These are phyloP conservation scores for Charaxes varanes DNA, from an alignment of 1,140 invertebrate genomes.

Conservation along the genomic window DNA sequence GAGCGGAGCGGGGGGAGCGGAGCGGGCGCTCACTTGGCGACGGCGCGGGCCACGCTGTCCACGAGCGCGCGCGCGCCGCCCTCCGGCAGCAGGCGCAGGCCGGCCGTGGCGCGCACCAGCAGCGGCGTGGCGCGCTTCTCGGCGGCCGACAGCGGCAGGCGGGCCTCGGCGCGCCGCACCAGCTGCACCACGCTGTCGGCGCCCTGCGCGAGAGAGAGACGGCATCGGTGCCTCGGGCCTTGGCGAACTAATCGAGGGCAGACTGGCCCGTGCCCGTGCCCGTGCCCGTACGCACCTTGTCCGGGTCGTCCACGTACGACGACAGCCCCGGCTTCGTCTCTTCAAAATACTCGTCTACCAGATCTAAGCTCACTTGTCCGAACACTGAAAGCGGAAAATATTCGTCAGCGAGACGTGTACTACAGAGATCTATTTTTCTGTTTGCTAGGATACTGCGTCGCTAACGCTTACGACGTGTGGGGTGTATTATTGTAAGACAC, in stretches of 20 bases:
- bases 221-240: too few species aligned
- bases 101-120: slow-evolving; percentile 92
- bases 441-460: too few species aligned
- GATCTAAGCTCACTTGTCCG: slow-evolving; percentile 47
- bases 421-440: too few species aligned
- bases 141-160: slow-evolving; percentile 85
- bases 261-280: too few species aligned
- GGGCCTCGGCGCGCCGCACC: slow-evolving; percentile 83
- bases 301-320: slow-evolving; percentile 86
- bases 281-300: slow-evolving; percentile 77
- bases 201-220: slow-evolving; percentile 66
- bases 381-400: slow-evolving; percentile 49
- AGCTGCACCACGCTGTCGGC: slow-evolving; percentile 83
- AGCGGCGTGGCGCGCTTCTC: slow-evolving; percentile 81
- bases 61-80: slow-evolving; percentile 86
- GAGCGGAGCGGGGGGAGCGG: too few species aligned
- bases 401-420: too few species aligned
- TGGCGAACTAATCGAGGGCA: too few species aligned
- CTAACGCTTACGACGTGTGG: too few species aligned
- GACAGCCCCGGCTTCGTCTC: slow-evolving; percentile 93
- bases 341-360: slow-evolving; percentile 84
- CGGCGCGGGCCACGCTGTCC: slow-evolving; percentile 79
- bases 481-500: too few species aligned
- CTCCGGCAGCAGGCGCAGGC: slow-evolving; percentile 86
- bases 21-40: slow-evolving; percentile 75